phyloP scores from a whole-genome alignment of 2,888 invertebrate genomes.

The Apotomis turbidana region DNA sequence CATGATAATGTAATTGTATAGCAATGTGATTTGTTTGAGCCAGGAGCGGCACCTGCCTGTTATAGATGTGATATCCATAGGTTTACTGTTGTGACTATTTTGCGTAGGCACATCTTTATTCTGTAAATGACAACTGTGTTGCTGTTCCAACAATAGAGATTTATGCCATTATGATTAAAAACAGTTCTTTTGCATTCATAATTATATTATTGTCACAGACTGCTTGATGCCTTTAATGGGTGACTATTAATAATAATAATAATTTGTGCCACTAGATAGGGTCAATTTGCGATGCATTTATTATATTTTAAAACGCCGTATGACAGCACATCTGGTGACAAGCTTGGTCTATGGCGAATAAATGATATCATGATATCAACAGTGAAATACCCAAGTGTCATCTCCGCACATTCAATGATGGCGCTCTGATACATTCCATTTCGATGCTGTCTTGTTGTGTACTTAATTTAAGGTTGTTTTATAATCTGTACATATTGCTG shows the following conservation, averaged over 20 bases:
- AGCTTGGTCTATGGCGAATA: slow-evolving; percentile 9
- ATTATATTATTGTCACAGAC: neutral
- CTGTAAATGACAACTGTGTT: neutral
- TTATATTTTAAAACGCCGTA: slow-evolving; percentile 63
- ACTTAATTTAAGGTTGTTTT: slow-evolving; percentile 71
- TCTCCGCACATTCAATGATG: slow-evolving; percentile 38
- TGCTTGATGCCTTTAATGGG: neutral
- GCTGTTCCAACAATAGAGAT: neutral
- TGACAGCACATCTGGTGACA: slow-evolving; percentile 68
- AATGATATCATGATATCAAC: neutral
- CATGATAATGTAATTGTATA: slow-evolving; percentile 23
- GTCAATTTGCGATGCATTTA: slow-evolving; percentile 64
- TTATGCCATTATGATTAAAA: too few species aligned
- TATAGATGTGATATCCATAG: slow-evolving; percentile 65
- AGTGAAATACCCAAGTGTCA: slow-evolving; percentile 6
- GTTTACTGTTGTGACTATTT: slow-evolving; percentile 39
- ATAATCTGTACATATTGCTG: slow-evolving; percentile 79
- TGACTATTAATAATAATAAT: slow-evolving; percentile 14
- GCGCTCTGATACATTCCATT: slow-evolving; percentile 73
- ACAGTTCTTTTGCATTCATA: too few species aligned
- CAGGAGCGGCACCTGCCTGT: slow-evolving; percentile 50
- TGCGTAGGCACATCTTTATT: neutral
- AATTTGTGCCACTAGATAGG: slow-evolving; percentile 20
- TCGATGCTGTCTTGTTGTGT: slow-evolving; percentile 78
- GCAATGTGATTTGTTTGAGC: slow-evolving; percentile 55